Evolutionary conservation across 1,140 invertebrate species (phyloP), one percentile per base, ranked within the genome.

Genomic region (Leptestheria dahalacensis): DNA sequence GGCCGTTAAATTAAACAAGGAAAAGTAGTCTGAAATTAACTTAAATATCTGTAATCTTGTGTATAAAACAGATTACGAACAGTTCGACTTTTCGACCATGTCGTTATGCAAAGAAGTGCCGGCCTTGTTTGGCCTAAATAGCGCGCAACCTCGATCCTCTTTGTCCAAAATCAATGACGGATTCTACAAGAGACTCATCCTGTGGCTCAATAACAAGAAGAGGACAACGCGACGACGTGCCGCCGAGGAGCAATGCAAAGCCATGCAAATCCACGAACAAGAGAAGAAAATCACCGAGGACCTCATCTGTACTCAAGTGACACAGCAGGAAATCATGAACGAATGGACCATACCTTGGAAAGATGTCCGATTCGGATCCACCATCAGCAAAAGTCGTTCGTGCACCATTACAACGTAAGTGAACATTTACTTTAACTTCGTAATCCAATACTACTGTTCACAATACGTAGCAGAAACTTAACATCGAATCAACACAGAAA

Each of bases 281-380:
- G 71, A 63, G 70, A 67, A 6, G 71, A 72, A 25, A 65, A 71
- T 1, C 65, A 71, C 2, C 63, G 65, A 57, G 66, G 65, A 41
- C 21, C 64, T 74, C 6, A 73, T 68, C 55, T 68, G 70, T 10
- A 66, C 66, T 53, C 73, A 74, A 49, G 67, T 74, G 28, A 72
- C 71, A 53, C 6, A 21, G 25, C 50, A 48, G 57, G 46, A 58
- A 12, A 51, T 58, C 24, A n/a, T 52, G 18, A 49, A 24, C 46
- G 72, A 74, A 54, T 74, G 71, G 63, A 70, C 62, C 52, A 73
- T 74, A 49, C 66, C 69, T 3, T 70, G 64, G 48, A 50, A 62
- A 3, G 71, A 73, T 51, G 59, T 74, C 6, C 62, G 68, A 55
- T 65, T 73, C 46, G 66, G 64, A 6, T 66, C 70, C 21, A 61